Conservation (phyloP, 2,888 invertebrate genomes). For the Cheilosia scutellata region DNA sequence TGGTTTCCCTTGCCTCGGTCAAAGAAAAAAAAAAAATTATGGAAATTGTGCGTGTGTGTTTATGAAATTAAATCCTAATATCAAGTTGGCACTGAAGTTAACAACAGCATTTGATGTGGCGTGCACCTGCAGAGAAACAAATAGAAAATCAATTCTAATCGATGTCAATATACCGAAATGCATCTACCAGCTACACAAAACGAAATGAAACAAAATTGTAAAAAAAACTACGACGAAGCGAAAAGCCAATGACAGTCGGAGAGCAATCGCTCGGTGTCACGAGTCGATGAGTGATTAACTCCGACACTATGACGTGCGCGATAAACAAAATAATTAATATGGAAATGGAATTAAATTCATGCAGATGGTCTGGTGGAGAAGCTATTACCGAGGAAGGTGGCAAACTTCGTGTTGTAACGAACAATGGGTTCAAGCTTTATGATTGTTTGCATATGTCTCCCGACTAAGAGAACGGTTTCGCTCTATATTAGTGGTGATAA, state of each 20-base stretch:
- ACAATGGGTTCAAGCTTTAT: no score
- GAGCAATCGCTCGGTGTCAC: slow-evolving; percentile 27
- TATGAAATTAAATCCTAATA: slow-evolving; percentile 48
- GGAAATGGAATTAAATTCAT: no score
- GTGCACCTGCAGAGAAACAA: slow-evolving; percentile 41
- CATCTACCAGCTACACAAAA: neutral
- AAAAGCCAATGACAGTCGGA: slow-evolving; percentile 12
- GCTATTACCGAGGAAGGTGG: no score
- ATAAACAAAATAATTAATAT: neutral
- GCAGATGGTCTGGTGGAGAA: no score
- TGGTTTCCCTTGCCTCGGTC: neutral
- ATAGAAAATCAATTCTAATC: neutral
- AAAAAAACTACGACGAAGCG: neutral
- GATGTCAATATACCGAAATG: slow-evolving; percentile 2
- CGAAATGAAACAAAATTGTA: neutral
- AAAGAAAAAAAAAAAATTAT: neutral
- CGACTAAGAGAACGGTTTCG: no score
- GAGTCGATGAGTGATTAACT: slow-evolving; percentile 47
- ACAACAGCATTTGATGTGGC: slow-evolving; percentile 32
- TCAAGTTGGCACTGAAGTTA: slow-evolving; percentile 66
- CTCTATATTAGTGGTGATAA: no score
- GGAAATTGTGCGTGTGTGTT: slow-evolving; percentile 21
- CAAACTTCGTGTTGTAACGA: no score
- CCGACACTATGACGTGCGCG: slow-evolving; percentile 29
- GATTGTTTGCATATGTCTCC: no score